Percentiles rank a stretch among this genome's conserved stretches.
These are phyloP conservation scores for Stegostoma tigrinum DNA, from an alignment of 2,113 vertebrate species.

Conservation along the genomic window DNA sequence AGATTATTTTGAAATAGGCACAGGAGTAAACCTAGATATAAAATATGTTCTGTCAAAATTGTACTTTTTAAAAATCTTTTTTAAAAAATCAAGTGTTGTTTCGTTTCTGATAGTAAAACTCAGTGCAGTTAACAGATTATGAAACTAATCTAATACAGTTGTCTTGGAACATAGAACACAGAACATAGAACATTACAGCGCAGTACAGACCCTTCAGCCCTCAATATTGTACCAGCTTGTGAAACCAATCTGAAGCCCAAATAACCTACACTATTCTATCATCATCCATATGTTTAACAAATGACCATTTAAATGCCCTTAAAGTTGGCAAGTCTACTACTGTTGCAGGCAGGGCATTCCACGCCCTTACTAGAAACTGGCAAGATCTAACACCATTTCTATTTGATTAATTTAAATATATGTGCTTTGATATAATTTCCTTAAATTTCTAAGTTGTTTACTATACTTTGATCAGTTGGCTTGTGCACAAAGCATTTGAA, in stretches of 20 bases:
- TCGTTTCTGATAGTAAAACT: neutral
- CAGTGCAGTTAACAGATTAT: neutral
- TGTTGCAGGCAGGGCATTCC: no score
- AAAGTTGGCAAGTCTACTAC: no score
- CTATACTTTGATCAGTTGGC: neutral
- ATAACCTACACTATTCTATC: no score
- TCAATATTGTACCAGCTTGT: no score
- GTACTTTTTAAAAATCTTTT: neutral
- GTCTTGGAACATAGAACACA: no score
- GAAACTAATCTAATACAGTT: neutral
- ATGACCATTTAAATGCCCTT: no score
- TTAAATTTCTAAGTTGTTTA: neutral
- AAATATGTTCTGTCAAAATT: neutral
- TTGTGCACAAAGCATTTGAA: slow-evolving; percentile 9
- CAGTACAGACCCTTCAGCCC: no score
- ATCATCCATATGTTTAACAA: no score
- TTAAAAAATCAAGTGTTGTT: neutral
- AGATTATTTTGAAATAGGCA: neutral
- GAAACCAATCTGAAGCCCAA: no score
- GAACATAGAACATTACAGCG: no score
- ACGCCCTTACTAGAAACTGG: no score
- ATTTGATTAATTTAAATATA: neutral
- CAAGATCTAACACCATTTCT: neutral
- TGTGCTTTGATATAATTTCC: neutral
- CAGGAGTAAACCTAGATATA: neutral